Base-by-base conservation (phyloP, 35 echinoderm and acorn worm species). In the Ophiothrix spiculata region DNA sequence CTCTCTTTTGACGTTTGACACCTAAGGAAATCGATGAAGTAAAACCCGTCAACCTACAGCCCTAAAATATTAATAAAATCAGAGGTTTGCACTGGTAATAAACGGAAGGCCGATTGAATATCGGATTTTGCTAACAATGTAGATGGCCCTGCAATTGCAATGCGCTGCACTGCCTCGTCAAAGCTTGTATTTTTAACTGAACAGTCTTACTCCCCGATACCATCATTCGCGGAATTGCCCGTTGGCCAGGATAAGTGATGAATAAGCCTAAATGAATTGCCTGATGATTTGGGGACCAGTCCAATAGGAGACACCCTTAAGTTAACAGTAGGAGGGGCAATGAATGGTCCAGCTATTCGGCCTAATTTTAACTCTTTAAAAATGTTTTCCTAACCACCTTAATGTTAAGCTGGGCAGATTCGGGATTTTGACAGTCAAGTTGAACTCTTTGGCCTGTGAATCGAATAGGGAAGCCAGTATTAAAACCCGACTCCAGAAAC, bases 321-420 rank as follows among this genome's bases (percentile, higher is more conserved):
- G n/a, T 80, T 80, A 29, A 1, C 34, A 1, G 41, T 28, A 0
- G 78, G 78, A 0, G 0, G 35, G 35, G 37, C 0, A 0, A 16
- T 39, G n/a, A 39, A 80, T 39, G 78, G 78, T 0, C 78, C 78
- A 4, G 78, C 78, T n/a, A 80, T 40, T 35, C 76, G 32, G 36
- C 76, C 76, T 33, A 78, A 31, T 78, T 34, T 2, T 1, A 78
- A 15, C 25, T 78, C 76, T 39, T 35, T 78, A 10, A 15, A 11
- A 10, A 78, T 3, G 4, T 78, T 78, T 6, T 78, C 33, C 12
- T 13, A 2, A 1, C 4, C 76, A 2, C 32, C 76, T 78, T 13
- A 35, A 3, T 28, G 76, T 28, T 39, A 4, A 16, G 16, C 19
- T n/a, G n/a, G n/a, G n/a, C n/a, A n/a, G n/a, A n/a, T n/a, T n/a